Evolutionary conservation across 2,888 invertebrate genomes (phyloP), one percentile per base, ranked within the genome.

Genomic region (Bellardia pandia): DNA sequence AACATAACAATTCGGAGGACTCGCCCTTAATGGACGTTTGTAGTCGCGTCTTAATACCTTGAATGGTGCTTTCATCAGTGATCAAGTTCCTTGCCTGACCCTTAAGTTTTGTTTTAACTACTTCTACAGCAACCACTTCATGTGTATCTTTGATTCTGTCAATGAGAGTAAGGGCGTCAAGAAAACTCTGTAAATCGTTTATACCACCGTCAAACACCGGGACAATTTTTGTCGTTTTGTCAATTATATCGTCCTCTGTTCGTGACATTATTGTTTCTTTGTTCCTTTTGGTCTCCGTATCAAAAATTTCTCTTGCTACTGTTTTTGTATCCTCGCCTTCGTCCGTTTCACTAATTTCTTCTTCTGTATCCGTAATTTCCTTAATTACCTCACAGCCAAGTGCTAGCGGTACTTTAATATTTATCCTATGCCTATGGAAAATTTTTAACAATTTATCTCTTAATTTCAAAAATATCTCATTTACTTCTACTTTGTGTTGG

Each of bases 381-480:
- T 13, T 23, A 45, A 11, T 11, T 66, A 68, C 11, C 14, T 68
- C 68, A 48, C 30, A 48, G 2, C 16, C 30, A 48, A 30, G 6
- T 13, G 45, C 30, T 14, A 30, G 13, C 1, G 48, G 68, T 8
- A 68, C 68, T 9, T 48, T 68, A 48, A 48, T 68, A 68, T 68
- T 68, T 48, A 68, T 68, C 14, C 30, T 23, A 48, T 68, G 48
- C 48, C 14, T 48, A 2, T 68, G 23, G 13, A 68, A 68, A 7
- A 48, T 45, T 1, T 2, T 68, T 68, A 68, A 4, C 23, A 68
- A 9, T 48, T 68, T 42, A 13, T 68, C 30, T 7, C 68, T 68
- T 45, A 30, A 45, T 3, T 16, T 68, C 5, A 33, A 30, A 48
- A 68, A 68, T 8, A 68, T 68, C 8, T 48, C 30, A 13, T 45